These are phyloP conservation scores for Heliconius congener DNA, from an alignment of 1,140 invertebrate genomes.

Conservation along the genomic window DNA sequence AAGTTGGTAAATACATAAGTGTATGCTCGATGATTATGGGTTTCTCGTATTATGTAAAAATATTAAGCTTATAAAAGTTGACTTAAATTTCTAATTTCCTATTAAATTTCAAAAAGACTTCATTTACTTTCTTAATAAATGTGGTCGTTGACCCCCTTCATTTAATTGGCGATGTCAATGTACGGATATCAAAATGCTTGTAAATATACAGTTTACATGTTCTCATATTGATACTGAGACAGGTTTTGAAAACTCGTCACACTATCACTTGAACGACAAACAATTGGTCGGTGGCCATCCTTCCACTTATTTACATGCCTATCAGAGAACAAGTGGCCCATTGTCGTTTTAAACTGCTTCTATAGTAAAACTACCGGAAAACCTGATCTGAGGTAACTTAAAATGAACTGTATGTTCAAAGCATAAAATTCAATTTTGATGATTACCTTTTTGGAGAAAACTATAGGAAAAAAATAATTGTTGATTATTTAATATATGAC, in stretches of 20 bases:
- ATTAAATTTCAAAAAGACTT: background rate
- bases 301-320: slow-evolving; percentile 78
- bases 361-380: slow-evolving; percentile 73
- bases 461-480: slow-evolving; percentile 51
- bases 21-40: no score
- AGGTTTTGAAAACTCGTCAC: slow-evolving; percentile 42
- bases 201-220: background rate
- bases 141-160: slow-evolving; percentile 33
- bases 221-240: slow-evolving; percentile 17
- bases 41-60: no score
- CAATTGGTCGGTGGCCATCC: slow-evolving; percentile 73
- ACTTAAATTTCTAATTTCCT: background rate
- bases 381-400: slow-evolving; percentile 42
- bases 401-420: slow-evolving; percentile 44
- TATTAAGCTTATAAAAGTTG: background rate
- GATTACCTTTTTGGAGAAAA: slow-evolving; percentile 48
- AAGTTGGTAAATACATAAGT: no score
- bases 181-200: slow-evolving; percentile 22
- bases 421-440: background rate
- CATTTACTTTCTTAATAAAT: background rate
- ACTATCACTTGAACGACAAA: slow-evolving; percentile 54
- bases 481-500: slow-evolving; percentile 28
- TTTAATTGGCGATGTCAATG: slow-evolving; percentile 35
- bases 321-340: slow-evolving; percentile 73
- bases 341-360: slow-evolving; percentile 65